Conservation (phyloP, 2,797 vertebrate species). For the Petrocephalus sullivani region DNA sequence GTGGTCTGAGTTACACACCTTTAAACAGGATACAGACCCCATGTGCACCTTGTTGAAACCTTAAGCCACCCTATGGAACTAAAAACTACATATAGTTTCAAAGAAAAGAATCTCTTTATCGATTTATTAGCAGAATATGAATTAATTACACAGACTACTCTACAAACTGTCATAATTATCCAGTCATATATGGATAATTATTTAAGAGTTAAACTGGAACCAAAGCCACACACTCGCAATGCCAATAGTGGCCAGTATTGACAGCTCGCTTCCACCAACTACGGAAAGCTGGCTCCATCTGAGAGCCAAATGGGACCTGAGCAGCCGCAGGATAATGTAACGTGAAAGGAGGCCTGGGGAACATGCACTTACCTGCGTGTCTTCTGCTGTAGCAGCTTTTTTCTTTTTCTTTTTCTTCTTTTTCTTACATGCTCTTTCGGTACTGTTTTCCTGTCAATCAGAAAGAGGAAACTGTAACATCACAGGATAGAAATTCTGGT, state of each 20-base stretch:
- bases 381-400: constrained; percentile 65
- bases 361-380: constrained; percentile 57
- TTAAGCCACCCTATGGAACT: not conserved
- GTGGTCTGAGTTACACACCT: not conserved
- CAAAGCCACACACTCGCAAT: not conserved
- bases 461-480: constrained; percentile 13
- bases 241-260: not conserved
- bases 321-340: not conserved
- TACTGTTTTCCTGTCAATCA: constrained; percentile 51
- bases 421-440: constrained; percentile 76
- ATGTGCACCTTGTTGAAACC: not conserved
- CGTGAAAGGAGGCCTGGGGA: not conserved
- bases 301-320: not conserved
- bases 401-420: constrained; percentile 89
- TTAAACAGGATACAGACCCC: not conserved
- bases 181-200: not conserved
- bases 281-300: not conserved
- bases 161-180: not conserved
- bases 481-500: not conserved
- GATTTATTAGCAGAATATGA: not conserved
- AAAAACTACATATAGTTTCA: not conserved
- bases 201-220: not conserved
- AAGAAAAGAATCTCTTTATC: not conserved
- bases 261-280: not conserved
- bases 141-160: not conserved